phyloP scores from a whole-genome alignment of 2,113 vertebrate species.

The Triplophysa dalaica region DNA sequence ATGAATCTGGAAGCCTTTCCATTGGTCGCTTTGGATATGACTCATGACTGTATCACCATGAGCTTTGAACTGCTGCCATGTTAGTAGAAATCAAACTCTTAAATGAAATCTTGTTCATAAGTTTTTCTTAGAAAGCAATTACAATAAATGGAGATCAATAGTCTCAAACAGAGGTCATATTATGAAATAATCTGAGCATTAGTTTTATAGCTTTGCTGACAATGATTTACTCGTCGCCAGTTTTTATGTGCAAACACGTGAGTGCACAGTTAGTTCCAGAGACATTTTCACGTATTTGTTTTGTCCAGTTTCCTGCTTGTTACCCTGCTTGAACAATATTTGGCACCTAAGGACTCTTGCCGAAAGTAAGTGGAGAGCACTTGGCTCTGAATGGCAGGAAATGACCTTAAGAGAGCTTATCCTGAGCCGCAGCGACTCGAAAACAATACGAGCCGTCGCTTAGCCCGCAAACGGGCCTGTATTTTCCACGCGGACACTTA shows the following conservation, averaged over 20 bases:
- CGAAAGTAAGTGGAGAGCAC: conserved; percentile 70
- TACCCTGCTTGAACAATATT: conserved; percentile 17
- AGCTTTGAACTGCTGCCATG: neutral
- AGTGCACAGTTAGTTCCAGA: too few species aligned
- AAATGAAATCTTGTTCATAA: conserved; percentile 51
- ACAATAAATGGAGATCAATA: too few species aligned
- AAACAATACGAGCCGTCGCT: conserved; percentile 47
- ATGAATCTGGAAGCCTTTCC: conserved; percentile 21
- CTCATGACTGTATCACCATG: neutral
- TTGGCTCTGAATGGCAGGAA: conserved; percentile 74
- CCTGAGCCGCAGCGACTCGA: conserved; percentile 48
- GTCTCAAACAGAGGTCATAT: too few species aligned
- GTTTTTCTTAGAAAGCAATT: too few species aligned
- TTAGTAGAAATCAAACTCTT: neutral
- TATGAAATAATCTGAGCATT: too few species aligned
- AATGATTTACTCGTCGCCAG: too few species aligned
- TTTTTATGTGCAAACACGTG: too few species aligned
- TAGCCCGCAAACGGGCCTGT: conserved; percentile 34
- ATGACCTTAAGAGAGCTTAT: conserved; percentile 62
- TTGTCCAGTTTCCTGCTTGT: conserved; percentile 67
- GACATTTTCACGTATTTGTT: conserved; percentile 59
- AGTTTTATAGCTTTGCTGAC: too few species aligned
- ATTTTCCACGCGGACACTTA: conserved; percentile 34
- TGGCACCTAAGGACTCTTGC: conserved; percentile 63
- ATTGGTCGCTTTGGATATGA: conserved; percentile 20